Conservation (phyloP, 2,797 vertebrate species). For the Coregonus sp. region DNA sequence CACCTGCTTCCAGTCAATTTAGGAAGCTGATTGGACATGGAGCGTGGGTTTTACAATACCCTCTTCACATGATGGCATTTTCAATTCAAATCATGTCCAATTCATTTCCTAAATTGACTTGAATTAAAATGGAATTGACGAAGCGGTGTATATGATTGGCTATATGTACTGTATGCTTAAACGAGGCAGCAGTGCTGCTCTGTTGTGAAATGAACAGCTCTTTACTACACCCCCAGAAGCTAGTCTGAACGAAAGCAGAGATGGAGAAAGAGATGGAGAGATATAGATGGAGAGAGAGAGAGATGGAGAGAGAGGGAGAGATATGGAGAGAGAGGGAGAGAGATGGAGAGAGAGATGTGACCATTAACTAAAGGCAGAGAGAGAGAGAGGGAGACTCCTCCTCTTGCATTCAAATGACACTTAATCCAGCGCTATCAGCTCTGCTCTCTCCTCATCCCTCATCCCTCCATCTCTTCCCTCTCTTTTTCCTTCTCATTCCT, state of each 20-base stretch:
- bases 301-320: background rate
- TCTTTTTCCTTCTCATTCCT: conserved; percentile 35
- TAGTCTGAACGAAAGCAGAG: conserved; percentile 34
- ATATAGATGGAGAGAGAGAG: conserved; percentile 40
- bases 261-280: background rate
- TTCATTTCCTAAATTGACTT: conserved; percentile 41
- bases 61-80: conserved; percentile 25
- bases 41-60: conserved; percentile 41
- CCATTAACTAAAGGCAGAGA: conserved; percentile 62
- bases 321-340: conserved; percentile 25
- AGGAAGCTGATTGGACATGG: conserved; percentile 21
- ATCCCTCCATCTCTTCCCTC: conserved; percentile 37
- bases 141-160: conserved; percentile 36
- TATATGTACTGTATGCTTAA: conserved; percentile 6
- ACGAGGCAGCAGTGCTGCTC: conserved; percentile 9
- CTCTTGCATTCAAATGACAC: conserved; percentile 63
- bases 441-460: conserved; percentile 38
- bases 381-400: conserved; percentile 46
- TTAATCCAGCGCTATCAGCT: conserved; percentile 60
- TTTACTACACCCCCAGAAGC: conserved; percentile 21
- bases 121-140: conserved; percentile 42
- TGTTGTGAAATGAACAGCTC: conserved; percentile 9
- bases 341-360: conserved; percentile 44
- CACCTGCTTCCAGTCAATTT: conserved; percentile 22
- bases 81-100: conserved; percentile 39